These are phyloP conservation scores for Odontesthes bonariensis DNA, from an alignment of 2,113 vertebrate genomes.

Conservation along the genomic window DNA sequence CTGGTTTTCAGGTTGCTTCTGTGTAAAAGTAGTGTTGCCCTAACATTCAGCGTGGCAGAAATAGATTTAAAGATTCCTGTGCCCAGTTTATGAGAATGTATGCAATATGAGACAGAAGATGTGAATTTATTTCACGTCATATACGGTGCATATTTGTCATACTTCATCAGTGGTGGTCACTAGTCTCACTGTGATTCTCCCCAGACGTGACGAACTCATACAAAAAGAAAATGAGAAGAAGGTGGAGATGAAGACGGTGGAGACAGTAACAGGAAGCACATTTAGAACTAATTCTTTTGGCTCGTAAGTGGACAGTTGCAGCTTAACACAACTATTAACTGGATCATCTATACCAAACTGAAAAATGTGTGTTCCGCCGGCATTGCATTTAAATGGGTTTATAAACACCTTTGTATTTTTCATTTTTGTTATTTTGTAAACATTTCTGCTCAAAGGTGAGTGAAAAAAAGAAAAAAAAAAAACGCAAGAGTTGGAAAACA, in stretches of 20 bases:
- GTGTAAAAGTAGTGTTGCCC: background rate
- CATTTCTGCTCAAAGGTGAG: too few species aligned
- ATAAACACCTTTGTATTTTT: too few species aligned
- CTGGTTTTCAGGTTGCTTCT: constrained; percentile 89
- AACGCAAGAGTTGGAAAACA: too few species aligned
- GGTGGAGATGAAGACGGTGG: constrained; percentile 62
- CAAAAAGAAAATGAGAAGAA: constrained; percentile 67
- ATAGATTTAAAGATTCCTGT: too few species aligned
- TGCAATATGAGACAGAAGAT: too few species aligned
- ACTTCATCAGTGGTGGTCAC: background rate
- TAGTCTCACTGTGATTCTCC: background rate
- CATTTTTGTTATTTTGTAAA: too few species aligned
- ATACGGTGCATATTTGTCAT: background rate
- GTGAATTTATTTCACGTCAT: too few species aligned
- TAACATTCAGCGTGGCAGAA: background rate
- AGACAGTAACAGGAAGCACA: constrained; percentile 55
- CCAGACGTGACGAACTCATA: constrained; percentile 78
- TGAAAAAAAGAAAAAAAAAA: too few species aligned
- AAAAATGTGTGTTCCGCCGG: background rate
- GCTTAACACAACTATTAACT: background rate
- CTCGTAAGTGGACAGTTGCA: constrained; percentile 55
- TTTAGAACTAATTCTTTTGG: background rate
- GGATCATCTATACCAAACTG: background rate
- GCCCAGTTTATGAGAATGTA: too few species aligned
- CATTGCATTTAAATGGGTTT: too few species aligned